Percentiles rank a stretch among this genome's conserved stretches.
These are phyloP conservation scores for Blastomussa wellsi DNA, from an alignment of 92 coral and sea anemone genomes.

Conservation along the genomic window DNA sequence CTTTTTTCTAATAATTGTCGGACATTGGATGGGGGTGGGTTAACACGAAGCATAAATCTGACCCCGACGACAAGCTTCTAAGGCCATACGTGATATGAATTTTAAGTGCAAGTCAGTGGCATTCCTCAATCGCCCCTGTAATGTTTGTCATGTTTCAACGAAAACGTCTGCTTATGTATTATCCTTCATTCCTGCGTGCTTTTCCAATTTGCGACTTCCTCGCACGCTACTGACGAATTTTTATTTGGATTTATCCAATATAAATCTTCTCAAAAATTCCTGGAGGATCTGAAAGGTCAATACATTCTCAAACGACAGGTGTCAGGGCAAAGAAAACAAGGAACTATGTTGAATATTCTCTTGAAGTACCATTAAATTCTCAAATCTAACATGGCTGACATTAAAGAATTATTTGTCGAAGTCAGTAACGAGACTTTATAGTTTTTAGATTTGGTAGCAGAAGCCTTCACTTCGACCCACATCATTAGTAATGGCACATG, in stretches of 20 bases:
- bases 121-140: background rate
- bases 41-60: background rate
- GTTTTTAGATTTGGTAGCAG: background rate
- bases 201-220: background rate
- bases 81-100: conserved; percentile 32
- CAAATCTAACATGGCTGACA: background rate
- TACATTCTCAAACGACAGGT: background rate
- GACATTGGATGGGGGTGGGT: background rate
- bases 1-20: background rate
- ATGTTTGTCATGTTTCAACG: background rate
- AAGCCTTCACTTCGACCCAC: background rate
- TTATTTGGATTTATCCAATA: background rate
- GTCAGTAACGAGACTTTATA: background rate
- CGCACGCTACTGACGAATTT: background rate
- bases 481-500: background rate
- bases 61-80: conserved; percentile 3
- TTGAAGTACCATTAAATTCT: background rate
- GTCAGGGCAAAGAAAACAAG: background rate
- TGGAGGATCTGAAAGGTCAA: background rate
- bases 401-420: no score
- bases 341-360: background rate
- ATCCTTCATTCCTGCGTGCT: background rate
- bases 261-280: background rate
- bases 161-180: background rate
- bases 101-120: background rate